Percentiles rank a stretch among this genome's conserved stretches.
phyloP scores from a whole-genome alignment of 2,797 vertebrate genomes.

The Apogon hyalosoma region DNA sequence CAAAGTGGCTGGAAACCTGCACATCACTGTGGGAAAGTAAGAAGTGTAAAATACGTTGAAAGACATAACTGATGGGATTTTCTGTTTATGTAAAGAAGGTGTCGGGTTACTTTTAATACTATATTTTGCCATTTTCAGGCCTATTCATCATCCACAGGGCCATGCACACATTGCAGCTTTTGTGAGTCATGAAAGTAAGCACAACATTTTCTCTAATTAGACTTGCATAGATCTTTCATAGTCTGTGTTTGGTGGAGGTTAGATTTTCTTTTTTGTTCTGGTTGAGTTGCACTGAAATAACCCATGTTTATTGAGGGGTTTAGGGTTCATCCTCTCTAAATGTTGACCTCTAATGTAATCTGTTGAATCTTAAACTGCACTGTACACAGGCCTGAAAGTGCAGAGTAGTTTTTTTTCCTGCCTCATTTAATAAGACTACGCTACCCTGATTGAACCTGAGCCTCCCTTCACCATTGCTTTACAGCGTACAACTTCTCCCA shows the following conservation, averaged over 20 bases:
- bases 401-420: neutral
- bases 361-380: neutral
- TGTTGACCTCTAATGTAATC: too few species aligned
- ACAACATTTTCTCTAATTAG: neutral
- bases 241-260: neutral
- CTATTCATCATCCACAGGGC: slow-evolving; percentile 95
- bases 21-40: slow-evolving; percentile 99
- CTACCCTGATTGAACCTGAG: slow-evolving; percentile 15
- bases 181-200: slow-evolving; percentile 96
- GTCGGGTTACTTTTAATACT: neutral
- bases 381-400: neutral
- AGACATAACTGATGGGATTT: neutral
- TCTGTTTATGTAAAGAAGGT: neutral
- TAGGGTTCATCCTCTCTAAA: too few species aligned
- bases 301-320: too few species aligned
- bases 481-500: slow-evolving; percentile 98
- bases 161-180: slow-evolving; percentile 97
- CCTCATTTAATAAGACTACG: slow-evolving; percentile 2
- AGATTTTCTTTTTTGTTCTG: neutral
- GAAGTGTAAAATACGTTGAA: neutral
- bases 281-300: neutral
- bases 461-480: slow-evolving; percentile 55
- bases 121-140: slow-evolving; percentile 76
- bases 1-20: slow-evolving; percentile 98
- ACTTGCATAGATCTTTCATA: neutral